Percentiles rank a stretch among this genome's conserved stretches.
phyloP scores from a whole-genome alignment of 1,140 invertebrate genomes.

The Holcopasites calliopsidis region DNA sequence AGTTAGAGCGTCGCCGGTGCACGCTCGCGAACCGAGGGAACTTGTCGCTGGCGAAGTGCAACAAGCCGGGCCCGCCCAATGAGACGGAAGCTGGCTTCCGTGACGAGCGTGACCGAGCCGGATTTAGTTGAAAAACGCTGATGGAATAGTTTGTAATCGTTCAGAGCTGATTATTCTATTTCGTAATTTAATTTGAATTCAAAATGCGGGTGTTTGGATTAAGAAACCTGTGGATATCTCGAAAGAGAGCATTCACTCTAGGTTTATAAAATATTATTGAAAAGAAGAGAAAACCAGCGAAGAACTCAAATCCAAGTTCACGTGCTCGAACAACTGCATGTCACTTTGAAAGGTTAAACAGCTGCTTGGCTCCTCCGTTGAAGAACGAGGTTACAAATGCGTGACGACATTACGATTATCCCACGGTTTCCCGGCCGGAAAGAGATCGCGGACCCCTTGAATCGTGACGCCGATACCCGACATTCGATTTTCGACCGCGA shows the following conservation, averaged over 20 bases:
- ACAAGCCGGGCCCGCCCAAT: constrained; percentile 47
- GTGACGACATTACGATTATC: constrained; percentile 5
- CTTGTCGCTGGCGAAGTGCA: constrained; percentile 52
- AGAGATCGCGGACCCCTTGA: background rate
- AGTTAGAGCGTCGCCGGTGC: constrained; percentile 32
- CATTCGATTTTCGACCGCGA: background rate
- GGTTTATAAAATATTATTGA: no score
- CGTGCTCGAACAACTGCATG: background rate
- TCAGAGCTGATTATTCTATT: no score
- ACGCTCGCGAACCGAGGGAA: constrained; percentile 14
- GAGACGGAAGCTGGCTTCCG: constrained; percentile 56
- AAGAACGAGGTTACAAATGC: background rate
- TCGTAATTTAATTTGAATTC: no score
- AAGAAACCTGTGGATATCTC: no score
- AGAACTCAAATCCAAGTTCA: no score
- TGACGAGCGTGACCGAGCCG: constrained; percentile 40
- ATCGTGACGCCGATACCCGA: background rate
- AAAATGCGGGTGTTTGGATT: no score
- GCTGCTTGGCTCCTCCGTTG: no score
- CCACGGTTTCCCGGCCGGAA: background rate
- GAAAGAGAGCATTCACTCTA: no score
- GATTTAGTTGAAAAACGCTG: background rate
- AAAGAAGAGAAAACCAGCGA: no score
- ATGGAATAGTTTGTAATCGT: background rate
- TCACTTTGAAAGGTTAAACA: background rate